A percentile compares a stretch with the other conserved stretches of the same genome.
These are phyloP conservation scores for Onthophagus taurus DNA, from an alignment of 1,140 invertebrate genomes.

Conservation along the genomic window DNA sequence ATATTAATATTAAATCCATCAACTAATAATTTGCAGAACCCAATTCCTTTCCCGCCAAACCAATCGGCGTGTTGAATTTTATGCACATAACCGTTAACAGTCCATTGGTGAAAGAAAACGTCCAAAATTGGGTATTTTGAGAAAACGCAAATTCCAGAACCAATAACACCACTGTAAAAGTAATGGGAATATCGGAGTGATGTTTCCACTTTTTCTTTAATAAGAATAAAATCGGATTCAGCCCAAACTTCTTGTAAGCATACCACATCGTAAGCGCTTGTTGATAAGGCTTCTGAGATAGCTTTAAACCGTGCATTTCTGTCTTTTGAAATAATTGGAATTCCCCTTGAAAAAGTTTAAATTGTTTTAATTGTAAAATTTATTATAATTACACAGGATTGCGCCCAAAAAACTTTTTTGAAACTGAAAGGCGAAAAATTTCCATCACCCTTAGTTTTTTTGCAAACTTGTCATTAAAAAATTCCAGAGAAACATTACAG, in stretches of 20 bases:
- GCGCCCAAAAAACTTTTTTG: too few relatives aligned
- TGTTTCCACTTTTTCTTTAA: constrained; percentile 50
- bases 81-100: constrained; percentile 94
- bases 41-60: constrained; percentile 96
- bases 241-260: constrained; percentile 91
- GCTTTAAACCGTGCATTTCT: constrained; percentile 65
- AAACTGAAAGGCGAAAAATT: too few relatives aligned
- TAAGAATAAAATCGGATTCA: constrained; percentile 62
- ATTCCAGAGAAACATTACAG: too few relatives aligned
- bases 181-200: constrained; percentile 81
- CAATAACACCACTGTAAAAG: constrained; percentile 87
- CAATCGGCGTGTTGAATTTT: constrained; percentile 95
- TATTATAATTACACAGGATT: not conserved
- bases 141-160: constrained; percentile 86
- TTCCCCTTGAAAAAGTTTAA: not conserved
- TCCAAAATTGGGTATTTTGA: constrained; percentile 81
- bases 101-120: constrained; percentile 84
- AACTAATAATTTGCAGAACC: constrained; percentile 64
- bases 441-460: too few relatives aligned
- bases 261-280: constrained; percentile 72
- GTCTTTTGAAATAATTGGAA: constrained; percentile 65
- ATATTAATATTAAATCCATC: constrained; percentile 66
- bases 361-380: not conserved
- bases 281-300: constrained; percentile 63
- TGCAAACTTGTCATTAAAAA: too few relatives aligned